Percentiles rank a stretch among this genome's conserved stretches.
phyloP scores from a whole-genome alignment of 2,888 invertebrate species.

The Athrips mouffetella region DNA sequence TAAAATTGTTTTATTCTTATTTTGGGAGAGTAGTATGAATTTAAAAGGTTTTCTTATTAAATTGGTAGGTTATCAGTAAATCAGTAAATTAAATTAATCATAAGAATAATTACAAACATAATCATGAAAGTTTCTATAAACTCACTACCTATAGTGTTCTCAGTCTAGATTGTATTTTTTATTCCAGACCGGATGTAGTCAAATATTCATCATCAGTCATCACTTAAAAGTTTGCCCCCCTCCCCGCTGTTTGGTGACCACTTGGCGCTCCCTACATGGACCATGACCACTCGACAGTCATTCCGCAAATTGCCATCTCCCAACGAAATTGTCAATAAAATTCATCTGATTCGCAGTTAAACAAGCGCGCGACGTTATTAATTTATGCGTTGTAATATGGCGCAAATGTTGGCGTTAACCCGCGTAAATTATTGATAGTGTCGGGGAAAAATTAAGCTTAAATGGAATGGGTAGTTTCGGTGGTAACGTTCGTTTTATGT shows the following conservation, averaged over 20 bases:
- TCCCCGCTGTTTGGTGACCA: conserved; percentile 23
- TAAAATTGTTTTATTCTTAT: not conserved
- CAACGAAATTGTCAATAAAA: conserved; percentile 79
- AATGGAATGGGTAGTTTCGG: conserved; percentile 75
- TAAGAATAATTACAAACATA: too few relatives aligned
- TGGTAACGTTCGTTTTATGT: conserved; percentile 70
- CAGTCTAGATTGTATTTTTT: too few relatives aligned
- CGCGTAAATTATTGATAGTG: conserved; percentile 77
- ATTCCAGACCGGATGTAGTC: not conserved
- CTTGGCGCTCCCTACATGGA: conserved; percentile 45
- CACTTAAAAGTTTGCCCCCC: conserved; percentile 44
- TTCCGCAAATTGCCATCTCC: conserved; percentile 78
- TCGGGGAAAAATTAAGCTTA: conserved; percentile 78
- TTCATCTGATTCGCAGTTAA: conserved; percentile 79
- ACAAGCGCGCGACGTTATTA: conserved; percentile 77
- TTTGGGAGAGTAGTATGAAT: not conserved
- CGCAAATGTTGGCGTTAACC: conserved; percentile 74
- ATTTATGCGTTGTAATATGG: conserved; percentile 78
- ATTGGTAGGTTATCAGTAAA: too few relatives aligned
- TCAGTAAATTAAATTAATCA: too few relatives aligned
- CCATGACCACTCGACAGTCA: conserved; percentile 73
- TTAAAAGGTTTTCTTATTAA: too few relatives aligned
- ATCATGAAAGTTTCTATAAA: too few relatives aligned
- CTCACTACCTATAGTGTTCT: too few relatives aligned
- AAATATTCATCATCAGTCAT: conserved; percentile 23